phyloP scores from a whole-genome alignment of 1,140 invertebrate genomes.

The Trachymyrmex septentrionalis region DNA sequence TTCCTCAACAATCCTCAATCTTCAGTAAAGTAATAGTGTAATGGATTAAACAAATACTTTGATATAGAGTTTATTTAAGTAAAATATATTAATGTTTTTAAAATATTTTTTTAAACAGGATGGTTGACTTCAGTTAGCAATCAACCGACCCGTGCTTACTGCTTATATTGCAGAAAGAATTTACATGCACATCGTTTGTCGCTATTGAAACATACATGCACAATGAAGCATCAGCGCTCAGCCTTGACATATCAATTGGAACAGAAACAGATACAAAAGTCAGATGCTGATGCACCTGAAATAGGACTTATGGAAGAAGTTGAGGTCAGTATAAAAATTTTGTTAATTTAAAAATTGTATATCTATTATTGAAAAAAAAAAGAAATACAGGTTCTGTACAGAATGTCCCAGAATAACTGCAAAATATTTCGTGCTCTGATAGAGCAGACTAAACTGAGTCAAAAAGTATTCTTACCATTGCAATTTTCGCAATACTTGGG shows the following conservation, averaged over 20 bases:
- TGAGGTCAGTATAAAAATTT: constrained; percentile 43
- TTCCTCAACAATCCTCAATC: background rate
- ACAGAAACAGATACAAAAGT: constrained; percentile 62
- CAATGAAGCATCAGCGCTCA: constrained; percentile 87
- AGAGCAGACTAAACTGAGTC: too few relatives aligned
- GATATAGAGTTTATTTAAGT: too few relatives aligned
- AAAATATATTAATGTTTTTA: too few relatives aligned
- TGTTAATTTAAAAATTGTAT: background rate
- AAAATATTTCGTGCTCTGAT: too few relatives aligned
- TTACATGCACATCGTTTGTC: constrained; percentile 88
- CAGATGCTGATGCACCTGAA: constrained; percentile 47
- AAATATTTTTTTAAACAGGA: constrained; percentile 80
- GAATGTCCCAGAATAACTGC: too few relatives aligned
- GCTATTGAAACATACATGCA: constrained; percentile 88
- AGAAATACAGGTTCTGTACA: too few relatives aligned
- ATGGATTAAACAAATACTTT: too few relatives aligned
- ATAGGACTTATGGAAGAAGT: constrained; percentile 52
- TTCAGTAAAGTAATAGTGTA: background rate
- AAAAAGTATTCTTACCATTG: too few relatives aligned
- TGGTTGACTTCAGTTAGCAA: constrained; percentile 87
- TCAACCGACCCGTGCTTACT: constrained; percentile 87
- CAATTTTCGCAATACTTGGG: too few relatives aligned
- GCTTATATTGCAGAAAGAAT: constrained; percentile 88
- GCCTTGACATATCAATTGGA: constrained; percentile 81
- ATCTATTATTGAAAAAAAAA: too few relatives aligned